Evolutionary conservation across 2,113 vertebrate genomes (phyloP), one percentile per base, ranked within the genome.

Genomic region (Halichoeres trimaculatus): DNA sequence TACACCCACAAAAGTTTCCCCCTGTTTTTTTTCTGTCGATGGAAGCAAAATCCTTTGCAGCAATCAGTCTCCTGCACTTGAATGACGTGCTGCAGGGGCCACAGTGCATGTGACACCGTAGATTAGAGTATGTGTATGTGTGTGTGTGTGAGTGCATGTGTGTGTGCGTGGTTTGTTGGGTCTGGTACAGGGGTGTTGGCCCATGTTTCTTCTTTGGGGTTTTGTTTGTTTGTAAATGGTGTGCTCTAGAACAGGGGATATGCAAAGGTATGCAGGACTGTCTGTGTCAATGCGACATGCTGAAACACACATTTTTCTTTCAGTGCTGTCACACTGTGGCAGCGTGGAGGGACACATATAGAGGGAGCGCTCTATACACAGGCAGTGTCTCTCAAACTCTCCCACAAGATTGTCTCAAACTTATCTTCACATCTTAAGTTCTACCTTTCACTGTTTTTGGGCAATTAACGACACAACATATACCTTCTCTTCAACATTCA

Each of bases 241-340:
- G 76, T 75, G 81, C 86, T 91, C 90, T 86, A 72, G 90, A 94
- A 89, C 77, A 81, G 79, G 80, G 87, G 85, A 90, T 90, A 63
- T 93, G 91, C 93, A 90, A 78, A 86, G 88, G 90, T 88, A 85
- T 92, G 89, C 91, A 91, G 83, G 88, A 82, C 88, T 81, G 78
- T 67, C 70, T 54, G 43, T 71, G 76, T 92, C 88, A 93, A 93
- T 86, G 86, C 86, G 92, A 93, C 84, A 78, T 91, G 93, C 93
- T 94, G 93, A 93, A 87, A 76, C 73, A 79, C 55, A 85, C 89
- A 90, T 52, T 91, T 91, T 85, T 80, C 90, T 91, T 93, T 93
- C 83, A 90, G 47, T 11, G 40, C 61, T 57, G 76, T 76, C 58
- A 62, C 69, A 59, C 70, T 50, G 66, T 76, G 62, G 57, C 35